These are phyloP conservation scores for Heliconius eleuchia DNA, from an alignment of 1,140 invertebrate species.

Conservation along the genomic window DNA sequence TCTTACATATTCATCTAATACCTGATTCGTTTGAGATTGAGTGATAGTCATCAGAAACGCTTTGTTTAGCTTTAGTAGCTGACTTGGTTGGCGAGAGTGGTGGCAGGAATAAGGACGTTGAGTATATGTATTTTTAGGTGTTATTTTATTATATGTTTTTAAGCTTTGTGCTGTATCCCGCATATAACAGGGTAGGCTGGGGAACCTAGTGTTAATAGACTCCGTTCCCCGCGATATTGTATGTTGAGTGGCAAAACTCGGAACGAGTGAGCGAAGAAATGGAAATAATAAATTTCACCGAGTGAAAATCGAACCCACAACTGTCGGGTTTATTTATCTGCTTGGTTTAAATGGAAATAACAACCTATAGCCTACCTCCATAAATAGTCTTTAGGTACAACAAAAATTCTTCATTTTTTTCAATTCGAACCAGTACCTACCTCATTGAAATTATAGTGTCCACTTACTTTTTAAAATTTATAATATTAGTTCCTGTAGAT, in stretches of 20 bases:
- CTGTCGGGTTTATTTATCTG: too few relatives aligned
- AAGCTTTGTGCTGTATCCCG: too few relatives aligned
- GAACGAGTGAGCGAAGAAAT: background rate
- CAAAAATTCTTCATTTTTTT: too few relatives aligned
- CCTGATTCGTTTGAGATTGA: constrained; percentile 24
- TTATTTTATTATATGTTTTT: background rate
- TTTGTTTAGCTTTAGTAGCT: constrained; percentile 17
- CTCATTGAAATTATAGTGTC: too few relatives aligned
- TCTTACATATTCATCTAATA: constrained; percentile 42
- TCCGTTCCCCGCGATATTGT: background rate
- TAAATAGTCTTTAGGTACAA: too few relatives aligned
- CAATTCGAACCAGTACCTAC: too few relatives aligned
- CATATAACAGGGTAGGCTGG: background rate
- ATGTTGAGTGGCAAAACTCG: too few relatives aligned
- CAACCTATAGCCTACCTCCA: too few relatives aligned
- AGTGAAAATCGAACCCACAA: background rate
- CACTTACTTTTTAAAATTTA: too few relatives aligned
- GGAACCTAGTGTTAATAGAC: background rate
- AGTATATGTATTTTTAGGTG: too few relatives aligned
- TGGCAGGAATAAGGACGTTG: background rate
- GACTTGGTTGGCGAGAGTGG: background rate
- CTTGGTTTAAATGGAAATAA: too few relatives aligned
- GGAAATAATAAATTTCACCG: background rate
- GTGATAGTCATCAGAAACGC: constrained; percentile 29
- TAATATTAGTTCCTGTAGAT: too few relatives aligned